Evolutionary conservation across 64 coral and sea anemone species (phyloP), one percentile per base, ranked within the genome.

Genomic region (Montipora cactus): DNA sequence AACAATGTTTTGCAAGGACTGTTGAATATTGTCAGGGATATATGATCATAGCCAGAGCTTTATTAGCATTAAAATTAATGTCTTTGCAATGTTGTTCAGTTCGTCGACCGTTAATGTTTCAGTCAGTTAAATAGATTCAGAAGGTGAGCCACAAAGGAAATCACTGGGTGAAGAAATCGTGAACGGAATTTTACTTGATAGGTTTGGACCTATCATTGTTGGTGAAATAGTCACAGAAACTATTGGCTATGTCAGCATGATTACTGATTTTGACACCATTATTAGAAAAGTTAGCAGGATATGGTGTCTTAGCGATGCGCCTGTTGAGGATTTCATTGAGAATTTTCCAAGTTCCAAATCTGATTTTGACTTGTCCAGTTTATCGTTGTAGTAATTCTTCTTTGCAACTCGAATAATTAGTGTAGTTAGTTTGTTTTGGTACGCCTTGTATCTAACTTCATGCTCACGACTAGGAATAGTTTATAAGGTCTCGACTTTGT

Each of bases 261-360:
- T 55, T 85, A 46, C 58, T 85, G 37, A 85, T 46, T 64, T 55
- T 68, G 8, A 59, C 58, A 18, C 59, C 82, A 45, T 67, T 68
- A 58, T 85, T 16, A 18, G 58, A 18, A 64, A 85, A 85, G 14
- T 64, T 59, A 58, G 49, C 14, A 19, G 82, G 82, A 64, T 15
- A 85, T 85, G 52, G 16, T 46, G 14, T 23, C 55, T 85, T 66
- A 46, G 7, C 58, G 19, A 23, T 67, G n/a, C 55, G 49, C 58
- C 58, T 85, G 49, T 66, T 85, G 49, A 68, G 51, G 5, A 85
- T 25, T 85, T 85, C 82, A 66, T 85, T 85, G 6, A 85, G 49
- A 28, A 66, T 85, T 85, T 85, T 85, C 80, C 80, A 83, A 50
- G 49, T 28, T 44, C n/a, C n/a, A n/a, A n/a, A n/a, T 82, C n/a